These are phyloP conservation scores for Corvus moneduloides DNA, from an alignment of 2,113 vertebrate species.

Conservation along the genomic window DNA sequence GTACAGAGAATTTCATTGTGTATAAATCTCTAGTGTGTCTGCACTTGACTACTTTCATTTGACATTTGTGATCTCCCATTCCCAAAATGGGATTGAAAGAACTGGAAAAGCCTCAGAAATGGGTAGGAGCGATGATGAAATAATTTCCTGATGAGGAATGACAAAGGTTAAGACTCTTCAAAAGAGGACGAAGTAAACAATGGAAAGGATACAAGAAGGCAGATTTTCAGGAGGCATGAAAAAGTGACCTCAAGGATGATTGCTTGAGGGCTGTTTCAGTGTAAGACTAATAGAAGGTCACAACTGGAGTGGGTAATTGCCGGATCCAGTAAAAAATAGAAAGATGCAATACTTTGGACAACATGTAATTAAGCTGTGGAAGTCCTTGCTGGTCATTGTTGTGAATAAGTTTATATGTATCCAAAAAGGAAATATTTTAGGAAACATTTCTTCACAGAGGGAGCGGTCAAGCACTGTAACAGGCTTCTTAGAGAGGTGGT, in stretches of 20 bases:
- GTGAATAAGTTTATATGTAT: background rate
- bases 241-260: background rate
- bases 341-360: rapidly evolving
- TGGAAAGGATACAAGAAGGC: rapidly evolving
- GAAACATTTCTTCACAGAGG: background rate
- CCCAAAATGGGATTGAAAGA: background rate
- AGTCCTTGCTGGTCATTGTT: background rate
- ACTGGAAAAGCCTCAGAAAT: background rate
- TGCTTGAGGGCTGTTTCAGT: background rate
- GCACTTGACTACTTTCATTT: background rate
- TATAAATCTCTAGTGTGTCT: background rate
- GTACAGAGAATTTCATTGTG: background rate
- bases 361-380: background rate
- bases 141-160: background rate
- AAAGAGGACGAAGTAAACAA: background rate
- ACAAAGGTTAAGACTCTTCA: background rate
- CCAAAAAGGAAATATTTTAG: background rate
- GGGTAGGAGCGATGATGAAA: background rate
- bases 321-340: background rate
- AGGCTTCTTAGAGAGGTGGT: background rate
- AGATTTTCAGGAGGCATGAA: background rate
- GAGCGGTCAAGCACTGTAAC: background rate
- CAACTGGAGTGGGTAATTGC: background rate
- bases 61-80: background rate
- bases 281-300: background rate